Base-by-base conservation (phyloP, 2,797 vertebrate genomes). In the Sebastes vulpes region DNA sequence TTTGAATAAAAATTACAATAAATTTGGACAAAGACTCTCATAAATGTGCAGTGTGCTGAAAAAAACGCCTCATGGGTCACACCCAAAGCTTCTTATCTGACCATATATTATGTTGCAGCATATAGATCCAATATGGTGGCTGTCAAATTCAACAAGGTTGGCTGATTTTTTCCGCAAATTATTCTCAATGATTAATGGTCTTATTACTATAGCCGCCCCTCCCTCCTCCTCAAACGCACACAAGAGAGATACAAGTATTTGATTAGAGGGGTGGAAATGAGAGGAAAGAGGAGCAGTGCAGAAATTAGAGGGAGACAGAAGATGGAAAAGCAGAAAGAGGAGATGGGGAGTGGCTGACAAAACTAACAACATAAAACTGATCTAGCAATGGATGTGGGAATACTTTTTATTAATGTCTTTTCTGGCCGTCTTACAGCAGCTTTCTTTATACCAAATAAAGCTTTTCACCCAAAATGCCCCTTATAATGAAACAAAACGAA, bases 171-270 rank as follows among this genome's bases (percentile, higher is more conserved):
- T 76, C 14, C 3, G 64, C 21, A 8, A 90, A 92, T 92, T 89
- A 91, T 92, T 93, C 78, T 77, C 71, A 89, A 83, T 94, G 92
- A 94, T 94, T 92, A 92, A 94, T 93, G 91, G 81, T 90, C 88
- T 91, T 94, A 92, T 92, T 94, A 92, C 86, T 74, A 80, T 52
- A 78, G 79, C 70, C 28, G 67, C 64, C 75, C 87, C 81, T 79
- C 81, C 87, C 79, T 71, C 76, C 83, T 79, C 75, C 77, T 91
- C 72, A 90, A 86, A 87, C 20, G 59, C 83, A 89, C 87, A 88
- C 91, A 75, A 82, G 85, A 92, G 84, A 92, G 80, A 90, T 87
- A 85, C 84, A 91, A 86, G 82, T 82, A 61, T 84, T 74, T 87
- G 85, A 90, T 91, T 92, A 84, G 86, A 82, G 70, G 70, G 79